Conservation (phyloP, 2,888 invertebrate genomes). For the Phasia obesa region DNA sequence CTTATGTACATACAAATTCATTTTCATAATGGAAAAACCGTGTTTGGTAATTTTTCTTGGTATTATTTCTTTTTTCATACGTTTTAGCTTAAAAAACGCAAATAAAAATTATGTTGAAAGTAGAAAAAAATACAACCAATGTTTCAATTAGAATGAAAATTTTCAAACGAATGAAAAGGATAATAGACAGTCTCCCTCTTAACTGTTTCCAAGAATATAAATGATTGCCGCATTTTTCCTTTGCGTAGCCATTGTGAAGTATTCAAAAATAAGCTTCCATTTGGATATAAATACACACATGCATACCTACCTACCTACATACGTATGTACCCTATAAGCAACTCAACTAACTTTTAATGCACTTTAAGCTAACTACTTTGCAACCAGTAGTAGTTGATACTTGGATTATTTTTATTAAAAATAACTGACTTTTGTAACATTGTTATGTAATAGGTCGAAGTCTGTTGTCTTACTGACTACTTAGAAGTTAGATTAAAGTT, state of each 20-base stretch:
- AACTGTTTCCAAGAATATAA: conserved; percentile 45
- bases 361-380: too few species aligned
- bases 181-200: conserved; percentile 52
- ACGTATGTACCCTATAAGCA: too few species aligned
- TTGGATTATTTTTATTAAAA: too few species aligned
- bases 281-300: not conserved
- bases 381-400: too few species aligned
- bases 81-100: conserved; percentile 31
- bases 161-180: conserved; percentile 56
- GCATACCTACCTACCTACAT: not conserved
- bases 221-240: conserved; percentile 41
- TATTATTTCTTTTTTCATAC: conserved; percentile 47
- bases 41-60: conserved; percentile 80
- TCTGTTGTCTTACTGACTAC: too few species aligned
- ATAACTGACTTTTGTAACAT: too few species aligned
- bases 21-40: conserved; percentile 81
- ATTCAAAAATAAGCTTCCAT: conserved; percentile 38
- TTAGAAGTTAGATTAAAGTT: too few species aligned
- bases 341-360: too few species aligned
- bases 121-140: conserved; percentile 32
- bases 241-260: conserved; percentile 41
- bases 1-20: conserved; percentile 75
- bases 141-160: conserved; percentile 61
- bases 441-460: too few species aligned
- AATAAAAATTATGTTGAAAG: conserved; percentile 12